Evolutionary conservation across 2,888 invertebrate species (phyloP).

Genomic region (Himalopsyche japonica): DNA sequence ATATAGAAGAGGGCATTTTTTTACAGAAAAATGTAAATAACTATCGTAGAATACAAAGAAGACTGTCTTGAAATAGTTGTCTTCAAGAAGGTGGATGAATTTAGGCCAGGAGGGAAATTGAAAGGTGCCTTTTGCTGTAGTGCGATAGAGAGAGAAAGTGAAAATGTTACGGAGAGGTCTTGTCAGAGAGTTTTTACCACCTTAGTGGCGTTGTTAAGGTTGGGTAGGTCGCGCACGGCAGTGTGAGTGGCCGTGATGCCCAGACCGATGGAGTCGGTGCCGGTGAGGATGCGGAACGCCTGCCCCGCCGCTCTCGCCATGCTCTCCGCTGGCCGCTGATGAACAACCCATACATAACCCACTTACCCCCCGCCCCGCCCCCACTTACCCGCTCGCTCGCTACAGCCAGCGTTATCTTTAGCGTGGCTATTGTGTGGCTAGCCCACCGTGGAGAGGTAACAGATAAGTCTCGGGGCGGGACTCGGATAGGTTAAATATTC

Average conservation of each 20-base stretch:
- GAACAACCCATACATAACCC: conserved; percentile 40
- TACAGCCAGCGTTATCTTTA: background rate
- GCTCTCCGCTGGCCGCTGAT: conserved; percentile 77
- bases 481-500: background rate
- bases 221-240: conserved; percentile 57
- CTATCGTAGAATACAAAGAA: too few species aligned
- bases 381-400: background rate
- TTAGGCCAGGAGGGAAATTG: background rate
- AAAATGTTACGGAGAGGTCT: conserved; percentile 33
- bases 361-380: background rate
- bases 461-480: background rate
- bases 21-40: background rate
- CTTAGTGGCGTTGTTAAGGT: conserved; percentile 50
- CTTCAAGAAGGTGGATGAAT: background rate
- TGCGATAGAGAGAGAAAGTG: conserved; percentile 31
- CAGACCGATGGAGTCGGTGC: conserved; percentile 75
- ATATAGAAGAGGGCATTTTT: background rate
- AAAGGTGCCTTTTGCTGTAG: background rate
- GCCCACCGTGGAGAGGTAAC: background rate
- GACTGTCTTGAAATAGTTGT: too few species aligned
- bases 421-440: background rate
- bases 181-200: conserved; percentile 28
- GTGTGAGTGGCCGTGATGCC: conserved; percentile 68
- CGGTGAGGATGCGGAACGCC: conserved; percentile 77
- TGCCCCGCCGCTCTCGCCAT: conserved; percentile 79